Base-by-base conservation (phyloP, 2,797 vertebrate species). In the Bucorvus abyssinicus region DNA sequence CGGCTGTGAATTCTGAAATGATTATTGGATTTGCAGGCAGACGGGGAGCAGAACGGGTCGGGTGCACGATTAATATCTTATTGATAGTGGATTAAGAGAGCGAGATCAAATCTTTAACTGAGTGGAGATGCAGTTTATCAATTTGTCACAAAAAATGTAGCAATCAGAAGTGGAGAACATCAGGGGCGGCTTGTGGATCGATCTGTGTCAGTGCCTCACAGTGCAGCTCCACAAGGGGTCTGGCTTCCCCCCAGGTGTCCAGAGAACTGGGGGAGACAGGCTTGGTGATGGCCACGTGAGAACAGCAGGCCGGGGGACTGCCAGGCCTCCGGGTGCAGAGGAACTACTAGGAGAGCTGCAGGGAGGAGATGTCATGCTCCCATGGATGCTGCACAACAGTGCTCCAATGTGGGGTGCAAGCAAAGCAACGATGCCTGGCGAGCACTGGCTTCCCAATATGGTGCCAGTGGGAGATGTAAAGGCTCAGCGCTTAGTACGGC, bases 111-210 rank as follows among this genome's bases (percentile, higher is more conserved):
- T 97, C 97, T 97, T 97, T 98, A 97, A 97, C 96, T 92, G 94
- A 97, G 97, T 96, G 97, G 97, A 97, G 97, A 98, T 97, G 97
- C 95, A 98, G 97, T 98, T 98, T 98, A 98, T 98, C 98, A 98
- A 97, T 97, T 97, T 98, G 97, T 98, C 97, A 97, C 97, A 96
- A 96, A 97, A 97, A 97, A 97, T 97, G 97, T 97, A 98, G 96
- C 97, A 96, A 95, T 98, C 95, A 96, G 89, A 96, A 94, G 75
- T 40, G 73, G 91, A 96, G 96, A 96, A 95, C 94, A 95, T 97
- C 93, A 94, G 91, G 92, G 73, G 80, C 7, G 10, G 84, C 87
- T 87, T 87, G 79, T 45, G 14, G 94, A 97, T 97, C 96, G 61
- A 97, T 97, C 56, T 5, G 5, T 69, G 92, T 95, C 93, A 89